Base-by-base conservation (phyloP, 1,140 invertebrate species). In the Apis dorsata region DNA sequence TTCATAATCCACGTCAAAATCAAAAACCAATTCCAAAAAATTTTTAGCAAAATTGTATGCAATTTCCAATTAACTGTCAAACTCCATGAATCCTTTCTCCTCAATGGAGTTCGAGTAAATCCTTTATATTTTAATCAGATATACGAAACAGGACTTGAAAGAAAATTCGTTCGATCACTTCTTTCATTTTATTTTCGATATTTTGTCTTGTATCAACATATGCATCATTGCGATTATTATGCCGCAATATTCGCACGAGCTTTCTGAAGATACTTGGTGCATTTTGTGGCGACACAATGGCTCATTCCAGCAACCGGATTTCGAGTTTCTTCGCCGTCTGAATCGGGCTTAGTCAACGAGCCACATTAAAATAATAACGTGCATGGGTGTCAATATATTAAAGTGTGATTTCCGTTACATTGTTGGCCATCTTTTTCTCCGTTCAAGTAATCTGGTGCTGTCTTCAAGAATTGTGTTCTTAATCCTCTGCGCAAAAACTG, bases 231-330 rank as follows among this genome's bases (percentile, higher is more conserved):
- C 86, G 74, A 87, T 81, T 71, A 70, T 87, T 84, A 49, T 84
- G 81, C 74, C 57, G 77, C 77, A 84, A 81, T 66, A 86, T 87
- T 87, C 86, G 86, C 86, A 87, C 86, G 86, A 85, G 83, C 77
- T 87, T 87, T 87, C 82, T 66, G 74, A 78, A 74, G 77, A 81
- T 66, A 85, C 86, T 72, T 75, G 62, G 73, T 65, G 81, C 70
- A 80, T 79, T 85, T 84, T 82, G 81, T 70, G 77, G 70, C 73
- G 73, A 88, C 78, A 90, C 89, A 90, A 90, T 90, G 85, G 89
- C 89, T 90, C 89, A 66, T 90, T 90, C 86, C 83, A 69, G 51
- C 87, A 79, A 88, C 86, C 87, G 88, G 89, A 90, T 90, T 90
- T 90, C 86, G 88, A 83, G 81, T 78, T 75, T 86, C 75, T 80